Percentiles rank a stretch among this genome's conserved stretches.
These are phyloP conservation scores for Carassius gibelio DNA, from an alignment of 2,113 vertebrate genomes.

Conservation along the genomic window DNA sequence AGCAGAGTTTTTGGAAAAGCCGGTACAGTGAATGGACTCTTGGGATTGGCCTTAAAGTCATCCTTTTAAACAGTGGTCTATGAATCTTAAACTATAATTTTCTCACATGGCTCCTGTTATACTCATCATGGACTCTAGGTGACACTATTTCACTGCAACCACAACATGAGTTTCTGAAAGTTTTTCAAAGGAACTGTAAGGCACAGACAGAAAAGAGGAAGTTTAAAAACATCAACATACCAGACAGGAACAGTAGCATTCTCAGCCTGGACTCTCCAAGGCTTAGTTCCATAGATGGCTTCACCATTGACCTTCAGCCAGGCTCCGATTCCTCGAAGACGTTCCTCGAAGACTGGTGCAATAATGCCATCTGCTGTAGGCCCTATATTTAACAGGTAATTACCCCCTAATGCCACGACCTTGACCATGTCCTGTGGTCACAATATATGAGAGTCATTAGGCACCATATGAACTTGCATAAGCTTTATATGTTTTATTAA, in stretches of 20 bases:
- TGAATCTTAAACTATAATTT: background rate
- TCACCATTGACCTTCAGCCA: slow-evolving; percentile 89
- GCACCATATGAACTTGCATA: too few relatives aligned
- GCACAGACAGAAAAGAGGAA: background rate
- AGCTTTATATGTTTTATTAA: too few relatives aligned
- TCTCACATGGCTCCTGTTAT: background rate
- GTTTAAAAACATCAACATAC: slow-evolving; percentile 65
- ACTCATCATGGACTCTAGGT: background rate
- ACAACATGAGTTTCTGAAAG: background rate
- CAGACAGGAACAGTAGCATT: slow-evolving; percentile 76
- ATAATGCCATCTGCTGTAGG: slow-evolving; percentile 90
- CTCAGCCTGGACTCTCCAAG: slow-evolving; percentile 87
- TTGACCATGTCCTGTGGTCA: slow-evolving; percentile 82
- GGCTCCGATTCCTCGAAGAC: slow-evolving; percentile 83
- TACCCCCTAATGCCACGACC: slow-evolving; percentile 89
- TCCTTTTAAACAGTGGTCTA: too few relatives aligned
- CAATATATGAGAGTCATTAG: background rate
- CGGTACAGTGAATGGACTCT: too few relatives aligned
- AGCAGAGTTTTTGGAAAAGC: too few relatives aligned
- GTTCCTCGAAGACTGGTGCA: slow-evolving; percentile 86
- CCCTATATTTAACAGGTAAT: slow-evolving; percentile 94
- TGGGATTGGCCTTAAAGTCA: too few relatives aligned
- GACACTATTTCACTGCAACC: background rate
- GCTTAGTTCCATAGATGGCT: slow-evolving; percentile 86
- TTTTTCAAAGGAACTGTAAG: background rate